Base-by-base conservation (phyloP, 2,888 invertebrate genomes). In the Nasonovia ribisnigri region DNA sequence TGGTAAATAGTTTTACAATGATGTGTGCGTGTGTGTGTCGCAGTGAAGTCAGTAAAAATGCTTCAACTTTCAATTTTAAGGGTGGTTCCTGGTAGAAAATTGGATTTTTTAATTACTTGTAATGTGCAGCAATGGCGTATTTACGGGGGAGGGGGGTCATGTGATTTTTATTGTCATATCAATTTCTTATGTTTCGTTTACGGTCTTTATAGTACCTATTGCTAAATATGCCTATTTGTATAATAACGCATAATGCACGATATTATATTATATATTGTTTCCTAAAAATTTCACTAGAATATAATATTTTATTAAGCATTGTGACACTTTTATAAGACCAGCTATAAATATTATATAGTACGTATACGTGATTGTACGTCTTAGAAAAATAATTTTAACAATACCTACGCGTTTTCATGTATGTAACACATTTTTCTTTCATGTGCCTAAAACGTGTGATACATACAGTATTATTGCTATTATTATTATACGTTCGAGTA, bases 371-470 rank as follows among this genome's bases (percentile, higher is more conserved):
- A 86, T 86, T 46, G 46, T 86, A 48, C 46, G 43, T 86, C 46
- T 46, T 29, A 16, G 46, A 86, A 86, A 86, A 86, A 86, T 86
- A 46, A 86, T n/a, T 84, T 46, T 86, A 43, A 86, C 86, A 46
- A 86, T 86, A 16, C 46, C 29, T n/a, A 84, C 36, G 8, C 77
- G 29, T 86, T 86, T 86, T 86, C 86, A 46, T 86, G 43, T 43
- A 29, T 43, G 86, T 29, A 86, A 86, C 86, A 46, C 86, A 86
- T 77, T 77, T 77, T 77, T 77, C 77, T 77, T 77, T 77, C 36
- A 8, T 20, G 77, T 77, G 77, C 77, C 77, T 20, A 77, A 77
- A 36, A 77, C 77, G 77, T 77, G 77, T 42, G 36, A 77, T 77
- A 77, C 77, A 77, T 77, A 42, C 42, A 16, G 36, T 77, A 67